These are phyloP conservation scores for Bombus confusus DNA, from an alignment of 1,140 invertebrate genomes.

Conservation along the genomic window DNA sequence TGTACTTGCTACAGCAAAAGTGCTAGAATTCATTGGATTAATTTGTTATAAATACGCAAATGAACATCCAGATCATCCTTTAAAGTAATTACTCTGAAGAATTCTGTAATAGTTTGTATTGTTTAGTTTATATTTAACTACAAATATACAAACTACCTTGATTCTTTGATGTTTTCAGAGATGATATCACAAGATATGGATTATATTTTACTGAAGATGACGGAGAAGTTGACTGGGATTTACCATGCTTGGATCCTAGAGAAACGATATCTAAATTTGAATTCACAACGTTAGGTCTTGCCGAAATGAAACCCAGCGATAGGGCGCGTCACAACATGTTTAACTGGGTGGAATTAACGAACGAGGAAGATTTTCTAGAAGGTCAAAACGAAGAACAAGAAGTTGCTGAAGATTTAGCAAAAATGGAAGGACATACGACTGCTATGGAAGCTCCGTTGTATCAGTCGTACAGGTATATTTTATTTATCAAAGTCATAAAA, in stretches of 20 bases:
- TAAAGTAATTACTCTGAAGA: constrained; percentile 83
- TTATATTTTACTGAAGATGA: constrained; percentile 97
- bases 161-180: constrained; percentile 74
- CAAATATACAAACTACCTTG: not conserved
- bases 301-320: constrained; percentile 86
- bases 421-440: constrained; percentile 87
- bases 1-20: constrained; percentile 92
- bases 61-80: constrained; percentile 80
- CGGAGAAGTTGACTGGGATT: constrained; percentile 97
- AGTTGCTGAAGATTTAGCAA: constrained; percentile 82
- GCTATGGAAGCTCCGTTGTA: constrained; percentile 92
- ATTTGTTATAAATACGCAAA: constrained; percentile 90
- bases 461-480: constrained; percentile 86
- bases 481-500: constrained; percentile 4
- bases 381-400: constrained; percentile 77
- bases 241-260: constrained; percentile 93
- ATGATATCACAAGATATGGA: constrained; percentile 87
- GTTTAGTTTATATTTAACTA: not conserved
- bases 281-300: constrained; percentile 93
- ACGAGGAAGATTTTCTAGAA: constrained; percentile 74
- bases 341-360: constrained; percentile 56
- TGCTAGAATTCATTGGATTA: constrained; percentile 96
- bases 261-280: constrained; percentile 97
- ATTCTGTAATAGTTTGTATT: not conserved
- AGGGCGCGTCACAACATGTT: constrained; percentile 71